These are phyloP conservation scores for Idris sp. DNA, from an alignment of 1,140 invertebrate species.

Conservation along the genomic window DNA sequence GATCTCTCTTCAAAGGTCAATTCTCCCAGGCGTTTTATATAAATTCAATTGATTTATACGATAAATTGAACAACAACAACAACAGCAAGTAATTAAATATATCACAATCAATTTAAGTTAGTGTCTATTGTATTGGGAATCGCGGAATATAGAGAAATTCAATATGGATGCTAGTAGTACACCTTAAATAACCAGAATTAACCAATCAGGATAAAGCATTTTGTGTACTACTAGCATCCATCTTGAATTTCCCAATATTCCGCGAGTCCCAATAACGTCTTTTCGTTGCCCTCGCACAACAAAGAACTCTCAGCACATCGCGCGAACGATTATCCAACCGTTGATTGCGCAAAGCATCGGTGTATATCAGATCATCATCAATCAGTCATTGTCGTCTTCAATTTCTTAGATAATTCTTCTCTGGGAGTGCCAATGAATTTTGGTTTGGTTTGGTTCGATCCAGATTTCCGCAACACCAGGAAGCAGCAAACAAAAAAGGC, in stretches of 20 bases:
- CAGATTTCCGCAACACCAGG: slow-evolving; percentile 69
- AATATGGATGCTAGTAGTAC: no score
- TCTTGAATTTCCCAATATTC: no score
- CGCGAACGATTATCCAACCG: slow-evolving; percentile 31
- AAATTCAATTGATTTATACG: slow-evolving; percentile 19
- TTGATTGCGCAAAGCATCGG: slow-evolving; percentile 25
- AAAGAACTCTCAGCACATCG: slow-evolving; percentile 16
- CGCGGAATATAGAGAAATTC: no score
- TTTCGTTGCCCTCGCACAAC: slow-evolving; percentile 9
- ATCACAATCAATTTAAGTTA: neutral
- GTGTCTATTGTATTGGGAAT: slow-evolving; percentile 7
- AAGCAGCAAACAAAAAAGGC: slow-evolving; percentile 73
- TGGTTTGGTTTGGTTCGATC: no score
- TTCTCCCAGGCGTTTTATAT: slow-evolving; percentile 9
- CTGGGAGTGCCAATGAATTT: slow-evolving; percentile 60
- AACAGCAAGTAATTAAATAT: slow-evolving; percentile 19
- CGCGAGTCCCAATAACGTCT: no score
- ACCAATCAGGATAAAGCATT: no score
- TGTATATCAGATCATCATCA: slow-evolving; percentile 48
- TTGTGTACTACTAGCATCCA: no score
- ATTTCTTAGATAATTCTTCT: neutral
- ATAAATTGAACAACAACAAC: slow-evolving; percentile 18
- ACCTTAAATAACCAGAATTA: no score
- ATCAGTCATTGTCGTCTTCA: slow-evolving; percentile 46
- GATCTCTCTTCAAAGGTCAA: no score